phyloP scores from a whole-genome alignment of 2,113 vertebrate species.

The Mus pahari region DNA sequence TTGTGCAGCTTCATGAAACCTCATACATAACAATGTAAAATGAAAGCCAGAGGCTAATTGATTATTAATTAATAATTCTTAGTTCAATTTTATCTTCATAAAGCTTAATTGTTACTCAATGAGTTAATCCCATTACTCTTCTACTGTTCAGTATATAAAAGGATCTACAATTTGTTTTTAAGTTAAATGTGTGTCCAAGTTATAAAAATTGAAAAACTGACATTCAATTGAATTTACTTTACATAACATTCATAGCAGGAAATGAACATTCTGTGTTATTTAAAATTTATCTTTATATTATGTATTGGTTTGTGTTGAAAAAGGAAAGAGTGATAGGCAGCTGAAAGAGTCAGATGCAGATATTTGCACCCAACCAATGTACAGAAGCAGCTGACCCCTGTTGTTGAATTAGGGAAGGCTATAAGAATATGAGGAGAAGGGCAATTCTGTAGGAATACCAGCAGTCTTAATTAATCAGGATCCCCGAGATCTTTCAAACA shows the following conservation, averaged over 20 bases:
- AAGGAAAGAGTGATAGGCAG: no score
- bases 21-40: neutral
- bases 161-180: slow-evolving; percentile 22
- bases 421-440: no score
- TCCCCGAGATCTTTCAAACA: no score
- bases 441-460: no score
- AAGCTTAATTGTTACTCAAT: slow-evolving; percentile 48
- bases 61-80: slow-evolving; percentile 22
- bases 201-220: slow-evolving; percentile 16
- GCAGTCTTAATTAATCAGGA: no score
- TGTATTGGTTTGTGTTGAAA: neutral
- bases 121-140: slow-evolving; percentile 41
- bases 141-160: slow-evolving; percentile 23
- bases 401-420: no score
- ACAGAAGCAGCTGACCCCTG: no score
- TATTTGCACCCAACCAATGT: no score
- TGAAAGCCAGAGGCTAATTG: neutral
- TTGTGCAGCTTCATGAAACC: neutral
- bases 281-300: neutral
- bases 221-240: slow-evolving; percentile 3
- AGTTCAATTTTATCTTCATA: slow-evolving; percentile 27
- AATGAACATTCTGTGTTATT: neutral
- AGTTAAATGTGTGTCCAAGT: neutral
- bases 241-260: neutral
- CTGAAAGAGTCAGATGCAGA: no score